Conservation (phyloP, 1,140 invertebrate species). For the Procambarus clarkii region DNA sequence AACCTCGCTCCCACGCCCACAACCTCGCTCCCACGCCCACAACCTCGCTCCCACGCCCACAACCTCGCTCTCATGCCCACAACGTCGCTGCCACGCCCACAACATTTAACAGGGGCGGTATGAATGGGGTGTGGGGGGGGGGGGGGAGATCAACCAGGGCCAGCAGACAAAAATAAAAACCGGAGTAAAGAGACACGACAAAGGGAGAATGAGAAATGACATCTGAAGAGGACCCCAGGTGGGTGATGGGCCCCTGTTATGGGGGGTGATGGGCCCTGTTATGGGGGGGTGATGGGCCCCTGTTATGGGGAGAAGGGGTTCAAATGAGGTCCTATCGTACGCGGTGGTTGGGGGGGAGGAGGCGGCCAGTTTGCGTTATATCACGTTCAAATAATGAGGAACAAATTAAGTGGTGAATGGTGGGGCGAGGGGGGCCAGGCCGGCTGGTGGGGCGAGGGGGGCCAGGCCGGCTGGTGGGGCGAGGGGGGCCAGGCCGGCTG, state of each 20-base stretch:
- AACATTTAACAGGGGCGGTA: not conserved
- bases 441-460: not conserved
- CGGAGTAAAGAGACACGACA: not conserved
- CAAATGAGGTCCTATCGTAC: not conserved
- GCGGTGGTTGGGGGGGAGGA: not conserved
- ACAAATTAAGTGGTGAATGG: not conserved
- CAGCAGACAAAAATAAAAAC: not conserved
- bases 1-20: too few species aligned
- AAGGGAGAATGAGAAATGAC: too few species aligned
- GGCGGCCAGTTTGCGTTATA: not conserved
- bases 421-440: not conserved
- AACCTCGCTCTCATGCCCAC: not conserved
- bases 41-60: not conserved
- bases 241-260: not conserved
- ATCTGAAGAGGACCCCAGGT: too few species aligned
- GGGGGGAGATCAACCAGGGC: not conserved
- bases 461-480: not conserved
- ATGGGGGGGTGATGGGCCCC: not conserved
- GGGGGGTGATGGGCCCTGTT: too few species aligned
- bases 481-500: not conserved
- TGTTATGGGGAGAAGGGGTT: not conserved
- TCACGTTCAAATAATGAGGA: not conserved
- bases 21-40: too few species aligned
- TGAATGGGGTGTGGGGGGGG: not conserved
- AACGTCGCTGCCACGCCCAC: not conserved